A percentile compares a stretch with the other conserved stretches of the same genome.
Evolutionary conservation across 2,113 vertebrate species (phyloP).

Genomic region (Cyprinus carpio): DNA sequence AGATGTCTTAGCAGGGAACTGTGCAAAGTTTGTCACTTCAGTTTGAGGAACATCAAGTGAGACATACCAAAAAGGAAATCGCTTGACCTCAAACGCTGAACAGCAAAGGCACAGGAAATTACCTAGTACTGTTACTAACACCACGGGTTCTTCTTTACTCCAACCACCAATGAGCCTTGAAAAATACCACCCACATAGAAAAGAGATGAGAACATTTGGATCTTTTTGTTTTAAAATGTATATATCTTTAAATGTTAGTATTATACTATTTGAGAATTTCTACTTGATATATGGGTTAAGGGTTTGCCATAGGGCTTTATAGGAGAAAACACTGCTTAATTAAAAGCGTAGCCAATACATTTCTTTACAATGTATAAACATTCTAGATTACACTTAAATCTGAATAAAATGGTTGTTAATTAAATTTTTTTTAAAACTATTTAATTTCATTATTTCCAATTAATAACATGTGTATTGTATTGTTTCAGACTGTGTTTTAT

Average conservation of each 20-base stretch:
- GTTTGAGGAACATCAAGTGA: conserved; percentile 57
- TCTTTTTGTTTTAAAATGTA: background rate
- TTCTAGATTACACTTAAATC: background rate
- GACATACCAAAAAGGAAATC: conserved; percentile 61
- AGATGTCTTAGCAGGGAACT: conserved; percentile 45
- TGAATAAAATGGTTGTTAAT: background rate
- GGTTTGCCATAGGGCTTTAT: background rate
- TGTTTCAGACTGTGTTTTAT: background rate
- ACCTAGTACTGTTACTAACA: conserved; percentile 52
- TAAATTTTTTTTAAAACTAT: background rate
- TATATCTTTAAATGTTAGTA: background rate
- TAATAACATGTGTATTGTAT: background rate
- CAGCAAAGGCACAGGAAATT: conserved; percentile 59
- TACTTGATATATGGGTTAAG: background rate
- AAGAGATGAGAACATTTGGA: background rate
- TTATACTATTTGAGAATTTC: background rate
- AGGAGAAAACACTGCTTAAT: background rate
- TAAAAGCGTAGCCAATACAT: background rate
- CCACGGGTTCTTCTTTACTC: conserved; percentile 45
- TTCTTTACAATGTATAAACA: background rate
- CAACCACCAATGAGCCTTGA: conserved; percentile 30
- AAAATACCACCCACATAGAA: conserved; percentile 6
- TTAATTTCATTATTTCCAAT: background rate
- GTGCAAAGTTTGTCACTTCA: conserved; percentile 53
- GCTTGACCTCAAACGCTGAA: conserved; percentile 61